Base-by-base conservation (phyloP, 64 coral and sea anemone species). In the Astreopora myriophthalma region DNA sequence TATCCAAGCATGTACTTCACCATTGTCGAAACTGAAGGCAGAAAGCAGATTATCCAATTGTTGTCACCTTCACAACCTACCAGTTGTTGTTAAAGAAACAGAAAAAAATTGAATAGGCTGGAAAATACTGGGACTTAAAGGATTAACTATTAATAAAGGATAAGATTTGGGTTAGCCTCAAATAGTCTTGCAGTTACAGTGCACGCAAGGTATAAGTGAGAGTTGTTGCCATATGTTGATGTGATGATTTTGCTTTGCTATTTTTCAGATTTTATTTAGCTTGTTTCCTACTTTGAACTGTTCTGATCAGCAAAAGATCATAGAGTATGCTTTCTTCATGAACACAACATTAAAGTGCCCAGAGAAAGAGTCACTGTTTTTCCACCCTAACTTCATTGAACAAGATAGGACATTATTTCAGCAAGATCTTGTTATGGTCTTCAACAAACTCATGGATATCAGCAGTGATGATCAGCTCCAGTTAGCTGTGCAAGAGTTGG, bases 401-500 rank as follows among this genome's bases (percentile, higher is more conserved):
- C 67, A 40, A 33, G 87, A 93, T 25, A 81, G 32, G 22, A 49
- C 61, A 6, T 46, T 33, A 32, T 68, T 96, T 69, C 81, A 93
- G 62, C 61, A 69, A 10, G 79, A 96, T 49, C 64, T 94, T 40
- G 62, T 89, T 27, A 58, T 67, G 26, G 37, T 30, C 3, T 94
- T 96, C 22, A 96, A 96, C 88, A 96, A 89, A 75, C 72, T 96
- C 71, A 81, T 96, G 84, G 91, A 96, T 63, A 75, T 79, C 34
- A 85, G 77, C 24, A 40, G 29, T 38, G 91, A 79, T 28, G 75
- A 44, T 28, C 64, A 80, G 23, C 89, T 96, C 23, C 30, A 61
- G 74, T 76, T 33, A 14, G 30, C 62, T 34, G 40, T 87, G 7
- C 72, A 33, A 39, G 71, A 79, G 31, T 36, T 96, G 11, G 69